phyloP scores from a whole-genome alignment of 2,113 vertebrate genomes.

The Nannobrachium achirus region DNA sequence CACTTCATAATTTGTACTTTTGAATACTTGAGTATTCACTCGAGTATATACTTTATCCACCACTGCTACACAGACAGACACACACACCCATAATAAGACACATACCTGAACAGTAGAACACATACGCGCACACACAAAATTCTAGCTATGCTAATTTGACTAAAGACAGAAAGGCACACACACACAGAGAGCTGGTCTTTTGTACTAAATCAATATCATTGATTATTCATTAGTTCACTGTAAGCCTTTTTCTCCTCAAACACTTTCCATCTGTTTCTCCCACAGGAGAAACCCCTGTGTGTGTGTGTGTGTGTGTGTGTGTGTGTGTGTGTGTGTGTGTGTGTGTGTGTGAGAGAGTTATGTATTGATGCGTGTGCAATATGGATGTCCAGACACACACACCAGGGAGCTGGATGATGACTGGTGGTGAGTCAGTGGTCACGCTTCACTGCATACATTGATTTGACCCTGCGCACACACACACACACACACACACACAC shows the following conservation, averaged over 20 bases:
- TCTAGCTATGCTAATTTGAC: background rate
- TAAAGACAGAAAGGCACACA: background rate
- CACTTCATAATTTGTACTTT: too few species aligned
- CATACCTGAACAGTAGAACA: too few species aligned
- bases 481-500: constrained; percentile 11
- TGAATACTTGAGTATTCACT: too few species aligned
- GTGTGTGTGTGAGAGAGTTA: background rate
- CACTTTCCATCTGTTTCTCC: constrained; percentile 27
- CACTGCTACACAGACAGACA: constrained; percentile 13
- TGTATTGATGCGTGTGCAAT: background rate
- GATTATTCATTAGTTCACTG: constrained; percentile 66
- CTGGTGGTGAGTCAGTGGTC: constrained; percentile 26
- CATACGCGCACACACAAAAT: constrained; percentile 23
- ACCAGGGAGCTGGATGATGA: too few species aligned
- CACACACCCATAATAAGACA: constrained; percentile 21
- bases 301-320: constrained; percentile 7
- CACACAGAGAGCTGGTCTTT: constrained; percentile 40
- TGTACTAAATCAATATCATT: constrained; percentile 62
- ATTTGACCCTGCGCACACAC: constrained; percentile 33
- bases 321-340: constrained; percentile 4
- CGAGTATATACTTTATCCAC: too few species aligned
- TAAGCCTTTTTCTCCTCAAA: constrained; percentile 57
- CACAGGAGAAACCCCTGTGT: constrained; percentile 19
- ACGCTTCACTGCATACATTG: constrained; percentile 49
- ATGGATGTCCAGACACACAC: too few species aligned